Evolutionary conservation across 2,888 invertebrate species (phyloP), one percentile per base, ranked within the genome.

Genomic region (Exocentrus adspersus): DNA sequence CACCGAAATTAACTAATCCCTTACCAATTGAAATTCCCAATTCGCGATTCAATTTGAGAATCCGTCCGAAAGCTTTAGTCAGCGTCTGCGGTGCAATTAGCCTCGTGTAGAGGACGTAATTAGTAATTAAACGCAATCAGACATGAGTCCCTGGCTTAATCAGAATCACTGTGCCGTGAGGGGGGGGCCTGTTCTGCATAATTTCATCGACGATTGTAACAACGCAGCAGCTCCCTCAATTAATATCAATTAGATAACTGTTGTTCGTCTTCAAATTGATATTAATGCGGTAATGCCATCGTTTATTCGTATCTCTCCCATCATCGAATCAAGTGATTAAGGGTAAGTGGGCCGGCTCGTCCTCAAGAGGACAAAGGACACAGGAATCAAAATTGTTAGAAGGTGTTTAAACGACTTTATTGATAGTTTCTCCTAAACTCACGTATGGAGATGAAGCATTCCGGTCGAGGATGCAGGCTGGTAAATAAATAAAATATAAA

Each of bases 171-270:
- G 72, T 73, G 57, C 20, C 54, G 20, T n/a, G n/a, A n/a, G n/a
- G n/a, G n/a, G n/a, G n/a, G n/a, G n/a, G 28, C 43, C 32, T 46
- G 46, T 58, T 68, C 63, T 63, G 75, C 76, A 78, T 78, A 77
- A 78, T 78, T 77, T 74, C 71, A 48, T 66, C 62, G 75, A 74
- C 75, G 78, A 79, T 77, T 76, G 73, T 77, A 77, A 77, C 77
- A 77, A 75, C 76, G 72, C 74, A 74, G 64, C 57, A 62, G 68
- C 56, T 32, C 37, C n/a, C 72, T 74, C 76, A 79, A 79, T 79
- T 79, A 78, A 77, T 77, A 77, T 74, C 77, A 75, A 79, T 79
- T 79, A 78, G 72, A 68, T 69, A 70, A 67, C 65, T 60, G 68
- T 70, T 67, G 68, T 69, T 72, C 62, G 64, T 60, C 65, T 54